Base-by-base conservation (phyloP, 2,888 invertebrate genomes). In the Netelia melanura region DNA sequence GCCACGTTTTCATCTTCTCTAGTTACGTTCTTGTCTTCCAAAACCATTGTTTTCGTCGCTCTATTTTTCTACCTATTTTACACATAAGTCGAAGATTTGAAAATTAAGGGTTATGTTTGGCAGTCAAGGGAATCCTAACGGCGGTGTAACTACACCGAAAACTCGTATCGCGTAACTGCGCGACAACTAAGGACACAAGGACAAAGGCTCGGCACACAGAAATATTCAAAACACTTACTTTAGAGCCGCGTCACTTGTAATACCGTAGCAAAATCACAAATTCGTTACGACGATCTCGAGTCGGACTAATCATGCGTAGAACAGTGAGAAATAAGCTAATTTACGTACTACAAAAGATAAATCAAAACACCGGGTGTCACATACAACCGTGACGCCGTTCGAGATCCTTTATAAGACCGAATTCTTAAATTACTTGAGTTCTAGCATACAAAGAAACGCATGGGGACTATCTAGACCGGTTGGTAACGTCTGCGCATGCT, bases 21-120 rank as follows among this genome's bases (percentile, higher is more conserved):
- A 54, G 44, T 38, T 23, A 48, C 21, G n/a, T 54, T 77, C 6
- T 6, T 9, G 23, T 77, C 23, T 25, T 23, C 62, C 72, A 30
- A 30, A 54, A 76, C 70, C 83, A 84, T 84, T 43, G 23, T 68
- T 21, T 71, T 62, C 23, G 2, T 56, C 21, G 3, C 21, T 56
- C 21, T 23, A 17, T 2, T 14, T 48, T 14, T 48, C 14, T 48
- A 48, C 48, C 48, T 48, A 48, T 14, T 48, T 14, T 14, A 48
- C 48, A 48, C 48, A 48, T 14, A 48, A 48, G 14, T 38, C 48
- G 48, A 48, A 48, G 14, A 48, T 48, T 38, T 38, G 38, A 48
- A 10, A 48, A 3, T 48, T 14, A 8, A 48, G 48, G 48, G 10
- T 48, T 14, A 48, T 14, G 10, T 48, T 48, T 48, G 48, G 10